A percentile compares a stretch with the other conserved stretches of the same genome.
Evolutionary conservation across 2,113 vertebrate species (phyloP).

Genomic region (Cervus canadensis): DNA sequence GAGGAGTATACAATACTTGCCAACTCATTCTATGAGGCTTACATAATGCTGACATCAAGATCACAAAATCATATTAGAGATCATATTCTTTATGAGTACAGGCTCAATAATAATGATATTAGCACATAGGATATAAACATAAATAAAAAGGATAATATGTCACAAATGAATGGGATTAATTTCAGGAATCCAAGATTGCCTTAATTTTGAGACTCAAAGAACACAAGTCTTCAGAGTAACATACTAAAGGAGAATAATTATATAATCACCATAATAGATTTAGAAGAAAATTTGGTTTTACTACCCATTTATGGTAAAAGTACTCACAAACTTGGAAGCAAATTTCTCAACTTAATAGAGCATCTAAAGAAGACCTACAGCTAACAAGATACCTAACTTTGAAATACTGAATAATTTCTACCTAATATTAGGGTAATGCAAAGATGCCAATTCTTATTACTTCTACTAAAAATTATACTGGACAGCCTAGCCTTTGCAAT

Average conservation of each 20-base stretch:
- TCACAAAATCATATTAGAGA: neutral
- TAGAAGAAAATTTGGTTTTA: neutral
- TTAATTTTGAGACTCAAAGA: neutral
- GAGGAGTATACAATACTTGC: neutral
- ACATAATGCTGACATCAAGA: neutral
- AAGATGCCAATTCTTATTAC: neutral
- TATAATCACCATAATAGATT: neutral
- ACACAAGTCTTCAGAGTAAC: neutral
- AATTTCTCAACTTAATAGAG: neutral
- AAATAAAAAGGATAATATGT: neutral
- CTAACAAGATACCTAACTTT: neutral
- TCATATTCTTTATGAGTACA: neutral
- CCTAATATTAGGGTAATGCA: neutral
- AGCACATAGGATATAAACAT: neutral
- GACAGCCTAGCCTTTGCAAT: neutral
- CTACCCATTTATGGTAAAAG: neutral
- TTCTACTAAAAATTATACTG: neutral
- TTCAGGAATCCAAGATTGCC: neutral
- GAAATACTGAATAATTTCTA: neutral
- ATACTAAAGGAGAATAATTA: neutral
- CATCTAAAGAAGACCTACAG: neutral
- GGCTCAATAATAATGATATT: neutral
- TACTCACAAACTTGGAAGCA: neutral
- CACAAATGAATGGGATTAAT: neutral
- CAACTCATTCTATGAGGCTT: neutral